Conservation (phyloP, 2,888 invertebrate species). For the Pardosa pseudoannulata region DNA sequence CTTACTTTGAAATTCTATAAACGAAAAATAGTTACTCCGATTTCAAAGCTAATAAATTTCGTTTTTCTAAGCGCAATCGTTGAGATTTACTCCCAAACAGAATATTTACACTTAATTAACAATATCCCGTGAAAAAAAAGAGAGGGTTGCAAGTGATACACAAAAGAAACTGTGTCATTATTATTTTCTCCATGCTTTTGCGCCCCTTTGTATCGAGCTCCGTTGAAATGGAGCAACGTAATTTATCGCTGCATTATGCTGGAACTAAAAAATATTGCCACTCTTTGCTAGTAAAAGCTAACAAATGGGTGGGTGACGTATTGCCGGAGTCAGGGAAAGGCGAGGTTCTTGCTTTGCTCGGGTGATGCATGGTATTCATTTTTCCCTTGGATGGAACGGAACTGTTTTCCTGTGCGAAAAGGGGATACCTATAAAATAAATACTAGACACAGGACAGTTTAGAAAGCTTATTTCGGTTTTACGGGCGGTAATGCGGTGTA, state of each 20-base stretch:
- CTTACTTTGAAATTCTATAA: too few species aligned
- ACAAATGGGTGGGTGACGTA: conserved; percentile 31
- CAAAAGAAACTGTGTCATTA: neutral
- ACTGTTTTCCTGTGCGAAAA: neutral
- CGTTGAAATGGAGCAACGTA: neutral
- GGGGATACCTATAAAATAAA: neutral
- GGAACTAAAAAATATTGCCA: neutral
- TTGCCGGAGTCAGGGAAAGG: conserved; percentile 39
- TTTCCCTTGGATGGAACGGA: neutral
- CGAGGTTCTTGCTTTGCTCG: conserved; percentile 49
- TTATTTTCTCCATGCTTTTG: neutral
- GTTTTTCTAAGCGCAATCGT: neutral
- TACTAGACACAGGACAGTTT: neutral
- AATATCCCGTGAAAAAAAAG: too few species aligned
- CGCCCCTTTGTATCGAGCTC: neutral
- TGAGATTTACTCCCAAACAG: neutral
- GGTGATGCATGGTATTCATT: conserved; percentile 55
- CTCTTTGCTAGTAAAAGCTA: neutral
- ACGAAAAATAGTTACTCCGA: too few species aligned
- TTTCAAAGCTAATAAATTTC: too few species aligned
- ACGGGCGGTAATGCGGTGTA: neutral
- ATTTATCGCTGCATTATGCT: neutral
- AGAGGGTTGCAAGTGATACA: neutral
- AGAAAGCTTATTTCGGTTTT: neutral
- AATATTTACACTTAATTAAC: neutral